Conservation (phyloP, 2,113 vertebrate species). For the Empidonax alnorum region DNA sequence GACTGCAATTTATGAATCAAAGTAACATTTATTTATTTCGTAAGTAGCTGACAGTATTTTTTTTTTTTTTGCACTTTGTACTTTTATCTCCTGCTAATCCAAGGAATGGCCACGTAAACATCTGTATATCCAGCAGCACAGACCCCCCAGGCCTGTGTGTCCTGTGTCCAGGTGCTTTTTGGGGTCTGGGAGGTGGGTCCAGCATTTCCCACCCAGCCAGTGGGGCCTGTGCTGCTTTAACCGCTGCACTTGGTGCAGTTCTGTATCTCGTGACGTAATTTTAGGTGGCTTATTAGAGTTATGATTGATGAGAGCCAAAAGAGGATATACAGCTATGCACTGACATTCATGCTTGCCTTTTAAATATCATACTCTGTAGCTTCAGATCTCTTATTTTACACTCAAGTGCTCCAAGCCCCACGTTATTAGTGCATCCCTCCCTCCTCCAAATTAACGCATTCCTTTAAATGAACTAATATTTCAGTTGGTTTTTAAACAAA, state of each 20-base stretch:
- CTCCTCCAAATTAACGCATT: background rate
- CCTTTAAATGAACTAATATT: slow-evolving; percentile 11
- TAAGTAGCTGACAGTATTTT: background rate
- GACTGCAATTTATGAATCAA: background rate
- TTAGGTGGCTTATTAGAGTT: slow-evolving; percentile 80
- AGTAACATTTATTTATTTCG: background rate
- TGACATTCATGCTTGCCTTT: slow-evolving; percentile 82
- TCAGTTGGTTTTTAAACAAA: slow-evolving; percentile 11
- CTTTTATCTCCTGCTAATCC: background rate
- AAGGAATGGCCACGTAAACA: background rate
- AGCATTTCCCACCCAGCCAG: background rate
- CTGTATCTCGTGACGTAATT: slow-evolving; percentile 63
- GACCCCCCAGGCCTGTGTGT: background rate
- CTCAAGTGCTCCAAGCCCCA: slow-evolving; percentile 60
- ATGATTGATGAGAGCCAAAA: slow-evolving; percentile 79
- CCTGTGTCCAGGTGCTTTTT: background rate
- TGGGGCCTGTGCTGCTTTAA: background rate
- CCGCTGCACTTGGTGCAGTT: background rate
- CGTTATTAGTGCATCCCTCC: slow-evolving; percentile 51
- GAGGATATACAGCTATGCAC: slow-evolving; percentile 70
- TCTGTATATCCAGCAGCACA: background rate
- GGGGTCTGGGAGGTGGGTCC: background rate
- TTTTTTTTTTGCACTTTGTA: background rate
- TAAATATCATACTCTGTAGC: slow-evolving; percentile 66
- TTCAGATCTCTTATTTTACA: slow-evolving; percentile 71